These are phyloP conservation scores for Pseudoatta argentina DNA, from an alignment of 1,140 invertebrate species.

Conservation along the genomic window DNA sequence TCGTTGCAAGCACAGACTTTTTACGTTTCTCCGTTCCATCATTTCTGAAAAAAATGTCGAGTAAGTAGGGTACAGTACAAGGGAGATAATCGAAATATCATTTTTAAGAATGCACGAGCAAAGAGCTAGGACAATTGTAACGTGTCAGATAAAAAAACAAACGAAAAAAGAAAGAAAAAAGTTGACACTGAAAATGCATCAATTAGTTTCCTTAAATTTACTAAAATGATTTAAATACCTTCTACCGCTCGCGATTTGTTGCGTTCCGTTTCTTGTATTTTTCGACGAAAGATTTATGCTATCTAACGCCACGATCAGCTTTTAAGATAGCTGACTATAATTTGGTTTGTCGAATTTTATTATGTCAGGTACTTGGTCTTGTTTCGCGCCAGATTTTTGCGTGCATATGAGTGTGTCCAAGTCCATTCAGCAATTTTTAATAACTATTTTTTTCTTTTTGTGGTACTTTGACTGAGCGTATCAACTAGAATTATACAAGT, in stretches of 20 bases:
- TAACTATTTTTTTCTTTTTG: too few relatives aligned
- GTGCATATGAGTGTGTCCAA: too few relatives aligned
- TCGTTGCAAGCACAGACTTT: too few relatives aligned
- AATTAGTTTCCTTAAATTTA: background rate
- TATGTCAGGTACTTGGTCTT: background rate
- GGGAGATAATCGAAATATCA: background rate
- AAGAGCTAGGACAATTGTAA: background rate
- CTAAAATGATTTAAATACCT: background rate
- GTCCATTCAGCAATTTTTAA: too few relatives aligned
- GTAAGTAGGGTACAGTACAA: background rate
- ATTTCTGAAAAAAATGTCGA: background rate
- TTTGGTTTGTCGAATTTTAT: background rate
- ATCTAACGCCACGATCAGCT: background rate
- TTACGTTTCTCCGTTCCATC: background rate
- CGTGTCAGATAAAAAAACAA: background rate
- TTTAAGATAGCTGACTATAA: conserved; percentile 21
- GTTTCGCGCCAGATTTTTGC: background rate
- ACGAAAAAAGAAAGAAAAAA: background rate
- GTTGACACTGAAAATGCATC: background rate
- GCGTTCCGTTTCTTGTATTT: conserved; percentile 19
- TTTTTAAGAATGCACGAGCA: background rate
- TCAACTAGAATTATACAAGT: too few relatives aligned
- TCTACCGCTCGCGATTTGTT: background rate
- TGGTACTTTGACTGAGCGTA: too few relatives aligned
- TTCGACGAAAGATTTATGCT: background rate